Conservation (phyloP, 1,140 invertebrate species). For the Tetramorium alpestre region DNA sequence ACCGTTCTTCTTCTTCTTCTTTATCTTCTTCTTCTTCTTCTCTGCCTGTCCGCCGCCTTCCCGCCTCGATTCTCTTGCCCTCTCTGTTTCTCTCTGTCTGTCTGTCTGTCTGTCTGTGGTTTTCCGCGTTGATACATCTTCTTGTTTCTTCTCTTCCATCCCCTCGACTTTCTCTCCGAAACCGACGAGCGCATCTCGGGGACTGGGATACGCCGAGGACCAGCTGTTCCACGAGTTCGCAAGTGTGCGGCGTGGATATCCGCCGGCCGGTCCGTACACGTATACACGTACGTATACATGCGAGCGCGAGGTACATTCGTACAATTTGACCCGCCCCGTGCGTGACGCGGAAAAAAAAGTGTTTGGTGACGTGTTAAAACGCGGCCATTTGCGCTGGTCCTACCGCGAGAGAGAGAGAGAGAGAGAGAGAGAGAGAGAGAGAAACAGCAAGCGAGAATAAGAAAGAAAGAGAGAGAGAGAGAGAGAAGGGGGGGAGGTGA, state of each 20-base stretch:
- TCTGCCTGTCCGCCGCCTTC: not conserved
- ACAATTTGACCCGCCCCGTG: conserved; percentile 19
- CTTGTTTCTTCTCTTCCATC: not conserved
- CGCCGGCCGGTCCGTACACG: not conserved
- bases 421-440: conserved; percentile 38
- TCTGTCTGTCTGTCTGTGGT: not conserved
- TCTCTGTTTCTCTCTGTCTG: conserved; percentile 19
- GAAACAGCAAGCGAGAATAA: too few species aligned
- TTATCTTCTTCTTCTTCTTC: too few species aligned
- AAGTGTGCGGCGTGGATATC: conserved; percentile 52
- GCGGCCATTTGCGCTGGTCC: conserved; percentile 74
- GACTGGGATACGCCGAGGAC: not conserved
- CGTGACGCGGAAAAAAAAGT: conserved; percentile 63
- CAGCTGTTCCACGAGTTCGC: not conserved
- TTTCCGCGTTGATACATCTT: too few species aligned
- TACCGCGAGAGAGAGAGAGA: not conserved
- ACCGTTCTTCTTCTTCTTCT: not conserved
- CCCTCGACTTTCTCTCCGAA: not conserved
- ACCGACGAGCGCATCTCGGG: not conserved
- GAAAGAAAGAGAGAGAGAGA: too few species aligned
- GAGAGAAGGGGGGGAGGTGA: not conserved
- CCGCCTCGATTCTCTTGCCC: not conserved
- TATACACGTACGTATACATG: not conserved
- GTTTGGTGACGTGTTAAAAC: conserved; percentile 80
- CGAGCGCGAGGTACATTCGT: not conserved